Evolutionary conservation across 2,888 invertebrate species (phyloP).

Genomic region (Drosophila acutilabella): DNA sequence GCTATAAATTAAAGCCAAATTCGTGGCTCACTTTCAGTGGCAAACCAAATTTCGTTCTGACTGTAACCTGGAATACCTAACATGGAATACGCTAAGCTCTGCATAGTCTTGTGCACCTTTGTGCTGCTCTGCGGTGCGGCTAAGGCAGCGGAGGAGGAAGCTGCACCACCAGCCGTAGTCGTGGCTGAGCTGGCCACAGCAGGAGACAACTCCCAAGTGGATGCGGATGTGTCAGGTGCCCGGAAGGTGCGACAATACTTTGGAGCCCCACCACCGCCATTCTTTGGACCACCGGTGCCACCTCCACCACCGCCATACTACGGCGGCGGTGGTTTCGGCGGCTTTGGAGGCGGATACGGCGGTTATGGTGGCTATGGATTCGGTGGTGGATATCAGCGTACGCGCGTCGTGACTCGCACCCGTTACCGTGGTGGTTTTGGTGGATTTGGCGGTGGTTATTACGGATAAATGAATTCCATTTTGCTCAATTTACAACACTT

Average conservation of each 20-base stretch:
- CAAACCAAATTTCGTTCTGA: constrained; percentile 20
- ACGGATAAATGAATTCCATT: constrained; percentile 50
- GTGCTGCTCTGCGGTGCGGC: constrained; percentile 27
- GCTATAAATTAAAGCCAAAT: constrained; percentile 61
- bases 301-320: constrained; percentile 60
- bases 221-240: constrained; percentile 32
- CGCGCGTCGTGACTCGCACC: constrained; percentile 72
- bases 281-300: constrained; percentile 58
- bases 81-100: constrained; percentile 53
- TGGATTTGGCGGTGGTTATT: constrained; percentile 55
- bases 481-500: constrained; percentile 30
- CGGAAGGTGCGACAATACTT: constrained; percentile 74
- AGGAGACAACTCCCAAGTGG: constrained; percentile 52
- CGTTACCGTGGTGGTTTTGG: constrained; percentile 63
- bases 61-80: no score
- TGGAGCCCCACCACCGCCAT: constrained; percentile 57
- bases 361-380: constrained; percentile 53
- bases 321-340: constrained; percentile 42
- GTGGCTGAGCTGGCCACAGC: constrained; percentile 24
- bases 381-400: constrained; percentile 50
- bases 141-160: constrained; percentile 6
- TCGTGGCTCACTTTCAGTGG: constrained; percentile 49
- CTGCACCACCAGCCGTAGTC: background rate
- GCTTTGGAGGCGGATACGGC: constrained; percentile 50
- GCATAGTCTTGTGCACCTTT: constrained; percentile 39